These are phyloP conservation scores for Papilio dardanus DNA, from an alignment of 1,140 invertebrate genomes.

Conservation along the genomic window DNA sequence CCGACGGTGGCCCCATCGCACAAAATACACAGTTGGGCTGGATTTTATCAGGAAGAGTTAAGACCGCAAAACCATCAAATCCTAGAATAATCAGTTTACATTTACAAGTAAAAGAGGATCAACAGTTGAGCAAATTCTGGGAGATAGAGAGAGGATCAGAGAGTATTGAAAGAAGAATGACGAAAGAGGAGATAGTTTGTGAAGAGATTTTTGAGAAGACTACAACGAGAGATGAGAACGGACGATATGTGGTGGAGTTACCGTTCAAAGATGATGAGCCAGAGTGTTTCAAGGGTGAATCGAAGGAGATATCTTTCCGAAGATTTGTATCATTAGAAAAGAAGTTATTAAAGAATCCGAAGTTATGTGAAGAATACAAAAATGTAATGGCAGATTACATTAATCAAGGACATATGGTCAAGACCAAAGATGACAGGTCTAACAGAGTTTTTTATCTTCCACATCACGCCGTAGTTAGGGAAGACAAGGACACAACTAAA, in stretches of 20 bases:
- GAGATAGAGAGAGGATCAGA: no score
- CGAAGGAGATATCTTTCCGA: conserved; percentile 3
- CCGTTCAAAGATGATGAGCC: neutral
- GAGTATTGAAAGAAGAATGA: no score
- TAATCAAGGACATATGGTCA: neutral
- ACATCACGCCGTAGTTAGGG: neutral
- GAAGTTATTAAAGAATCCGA: conserved; percentile 1
- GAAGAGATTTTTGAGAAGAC: conserved; percentile 4
- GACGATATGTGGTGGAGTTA: neutral
- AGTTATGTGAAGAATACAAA: conserved; percentile 28
- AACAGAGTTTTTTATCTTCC: neutral
- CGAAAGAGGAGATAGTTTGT: neutral
- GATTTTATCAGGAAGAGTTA: no score
- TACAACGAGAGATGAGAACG: neutral
- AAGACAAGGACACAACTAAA: conserved; percentile 15
- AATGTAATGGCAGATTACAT: conserved; percentile 37
- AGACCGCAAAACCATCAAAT: no score
- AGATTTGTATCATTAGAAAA: conserved; percentile 39
- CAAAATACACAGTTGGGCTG: no score
- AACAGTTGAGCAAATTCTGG: no score
- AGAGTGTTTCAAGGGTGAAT: conserved; percentile 1
- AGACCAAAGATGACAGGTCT: no score
- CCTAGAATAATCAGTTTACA: no score
- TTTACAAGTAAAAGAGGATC: no score
- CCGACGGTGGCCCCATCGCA: no score